Percentiles rank a stretch among this genome's conserved stretches.
Evolutionary conservation across 1,140 invertebrate species (phyloP).

Genomic region (Cydia strobilella): DNA sequence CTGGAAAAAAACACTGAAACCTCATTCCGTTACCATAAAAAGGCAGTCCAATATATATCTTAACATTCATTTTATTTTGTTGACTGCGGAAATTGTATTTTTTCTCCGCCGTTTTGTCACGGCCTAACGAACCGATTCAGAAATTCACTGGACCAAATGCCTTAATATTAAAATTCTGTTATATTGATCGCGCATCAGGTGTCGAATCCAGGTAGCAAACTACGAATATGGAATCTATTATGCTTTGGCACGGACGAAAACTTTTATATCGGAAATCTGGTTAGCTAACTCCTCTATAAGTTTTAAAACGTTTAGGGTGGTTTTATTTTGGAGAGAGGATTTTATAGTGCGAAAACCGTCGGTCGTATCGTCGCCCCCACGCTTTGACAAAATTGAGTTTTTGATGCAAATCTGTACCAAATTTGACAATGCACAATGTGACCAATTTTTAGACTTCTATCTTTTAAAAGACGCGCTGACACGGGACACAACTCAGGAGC

Average conservation of each 20-base stretch:
- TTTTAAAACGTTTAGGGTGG: background rate
- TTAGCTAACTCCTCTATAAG: background rate
- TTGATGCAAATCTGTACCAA: too few species aligned
- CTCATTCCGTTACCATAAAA: too few species aligned
- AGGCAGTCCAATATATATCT: too few species aligned
- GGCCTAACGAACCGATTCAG: too few species aligned
- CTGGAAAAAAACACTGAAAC: too few species aligned
- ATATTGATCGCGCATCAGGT: constrained; percentile 2
- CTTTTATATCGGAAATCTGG: background rate
- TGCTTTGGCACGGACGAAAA: background rate
- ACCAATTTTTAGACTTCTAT: too few species aligned
- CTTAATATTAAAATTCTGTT: background rate
- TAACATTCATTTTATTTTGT: background rate
- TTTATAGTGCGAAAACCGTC: background rate
- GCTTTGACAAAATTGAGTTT: too few species aligned
- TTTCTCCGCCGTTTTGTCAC: background rate
- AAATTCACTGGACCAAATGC: background rate
- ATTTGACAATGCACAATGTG: too few species aligned
- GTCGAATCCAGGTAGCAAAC: background rate
- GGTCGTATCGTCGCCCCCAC: background rate
- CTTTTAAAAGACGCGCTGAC: too few species aligned
- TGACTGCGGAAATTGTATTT: background rate
- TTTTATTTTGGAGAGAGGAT: background rate
- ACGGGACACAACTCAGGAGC: too few species aligned
- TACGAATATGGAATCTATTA: constrained; percentile 7